A percentile compares a stretch with the other conserved stretches of the same genome.
These are phyloP conservation scores for Scotopteryx bipunctaria DNA, from an alignment of 2,888 invertebrate genomes.

Conservation along the genomic window DNA sequence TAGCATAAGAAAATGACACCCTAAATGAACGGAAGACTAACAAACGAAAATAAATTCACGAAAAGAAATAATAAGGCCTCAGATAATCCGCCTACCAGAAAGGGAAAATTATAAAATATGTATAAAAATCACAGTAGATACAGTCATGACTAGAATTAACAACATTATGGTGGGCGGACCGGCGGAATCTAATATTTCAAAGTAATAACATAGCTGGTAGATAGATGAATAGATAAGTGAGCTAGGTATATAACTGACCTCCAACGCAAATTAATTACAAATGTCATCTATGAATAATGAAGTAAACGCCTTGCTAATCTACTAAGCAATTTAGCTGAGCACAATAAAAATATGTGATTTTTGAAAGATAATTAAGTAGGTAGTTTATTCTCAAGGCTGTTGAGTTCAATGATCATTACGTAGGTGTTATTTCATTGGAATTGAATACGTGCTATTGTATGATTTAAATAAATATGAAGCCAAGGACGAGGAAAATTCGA, in stretches of 20 bases:
- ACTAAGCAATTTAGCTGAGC: constrained; percentile 6
- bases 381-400: constrained; percentile 11
- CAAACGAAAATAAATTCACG: too few relatives aligned
- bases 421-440: constrained; percentile 3
- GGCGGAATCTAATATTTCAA: constrained; percentile 13
- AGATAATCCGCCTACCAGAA: too few relatives aligned
- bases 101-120: neutral
- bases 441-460: neutral
- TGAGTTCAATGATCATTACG: constrained; percentile 15
- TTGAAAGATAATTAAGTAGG: constrained; percentile 3
- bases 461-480: constrained; percentile 7
- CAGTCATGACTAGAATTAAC: neutral
- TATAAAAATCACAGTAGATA: neutral
- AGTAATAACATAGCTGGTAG: too few relatives aligned
- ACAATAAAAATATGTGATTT: neutral
- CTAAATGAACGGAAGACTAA: too few relatives aligned
- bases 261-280: constrained; percentile 18
- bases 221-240: neutral
- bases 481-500: too few relatives aligned
- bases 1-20: neutral
- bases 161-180: constrained; percentile 14
- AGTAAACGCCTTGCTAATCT: constrained; percentile 8
- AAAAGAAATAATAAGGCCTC: too few relatives aligned
- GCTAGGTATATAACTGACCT: constrained; percentile 14
- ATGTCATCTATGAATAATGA: constrained; percentile 26